These are phyloP conservation scores for Tragelaphus scriptus DNA, from an alignment of 2,113 vertebrate species.

Conservation along the genomic window DNA sequence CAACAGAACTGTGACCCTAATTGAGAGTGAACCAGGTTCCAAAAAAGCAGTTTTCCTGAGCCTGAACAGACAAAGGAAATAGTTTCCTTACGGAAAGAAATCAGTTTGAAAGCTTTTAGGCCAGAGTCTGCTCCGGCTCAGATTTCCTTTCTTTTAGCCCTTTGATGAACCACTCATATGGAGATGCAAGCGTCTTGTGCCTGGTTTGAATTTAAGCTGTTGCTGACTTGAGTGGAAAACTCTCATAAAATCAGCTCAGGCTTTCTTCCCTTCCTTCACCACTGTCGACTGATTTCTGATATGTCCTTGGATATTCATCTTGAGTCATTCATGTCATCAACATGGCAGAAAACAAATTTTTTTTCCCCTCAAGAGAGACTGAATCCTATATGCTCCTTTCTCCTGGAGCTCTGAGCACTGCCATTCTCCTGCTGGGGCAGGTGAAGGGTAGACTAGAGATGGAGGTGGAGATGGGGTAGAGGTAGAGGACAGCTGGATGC, in stretches of 20 bases:
- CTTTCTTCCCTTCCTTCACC: slow-evolving; percentile 28
- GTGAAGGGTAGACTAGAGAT: slow-evolving; percentile 39
- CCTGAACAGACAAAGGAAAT: slow-evolving; percentile 83
- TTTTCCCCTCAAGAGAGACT: accelerated
- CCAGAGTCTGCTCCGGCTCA: slow-evolving; percentile 74
- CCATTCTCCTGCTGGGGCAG: not conserved
- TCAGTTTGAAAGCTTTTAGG: slow-evolving; percentile 78
- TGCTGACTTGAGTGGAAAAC: slow-evolving; percentile 54
- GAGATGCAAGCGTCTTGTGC: slow-evolving; percentile 62
- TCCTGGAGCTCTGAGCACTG: slow-evolving; percentile 47
- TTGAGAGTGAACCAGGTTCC: slow-evolving; percentile 70
- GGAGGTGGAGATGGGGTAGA: slow-evolving; percentile 55
- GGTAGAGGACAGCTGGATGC: slow-evolving; percentile 42
- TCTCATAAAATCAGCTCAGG: slow-evolving; percentile 35
- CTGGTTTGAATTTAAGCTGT: slow-evolving; percentile 82
- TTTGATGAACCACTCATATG: slow-evolving; percentile 78
- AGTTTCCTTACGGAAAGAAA: slow-evolving; percentile 79
- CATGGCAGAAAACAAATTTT: slow-evolving; percentile 6
- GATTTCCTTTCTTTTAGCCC: slow-evolving; percentile 77
- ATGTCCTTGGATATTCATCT: not conserved
- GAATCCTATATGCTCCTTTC: not conserved
- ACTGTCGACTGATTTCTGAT: not conserved
- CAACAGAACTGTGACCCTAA: slow-evolving; percentile 72
- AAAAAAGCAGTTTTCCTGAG: slow-evolving; percentile 77
- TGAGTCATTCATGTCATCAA: not conserved